These are phyloP conservation scores for Entelurus aequoreus DNA, from an alignment of 2,113 vertebrate species.

Conservation along the genomic window DNA sequence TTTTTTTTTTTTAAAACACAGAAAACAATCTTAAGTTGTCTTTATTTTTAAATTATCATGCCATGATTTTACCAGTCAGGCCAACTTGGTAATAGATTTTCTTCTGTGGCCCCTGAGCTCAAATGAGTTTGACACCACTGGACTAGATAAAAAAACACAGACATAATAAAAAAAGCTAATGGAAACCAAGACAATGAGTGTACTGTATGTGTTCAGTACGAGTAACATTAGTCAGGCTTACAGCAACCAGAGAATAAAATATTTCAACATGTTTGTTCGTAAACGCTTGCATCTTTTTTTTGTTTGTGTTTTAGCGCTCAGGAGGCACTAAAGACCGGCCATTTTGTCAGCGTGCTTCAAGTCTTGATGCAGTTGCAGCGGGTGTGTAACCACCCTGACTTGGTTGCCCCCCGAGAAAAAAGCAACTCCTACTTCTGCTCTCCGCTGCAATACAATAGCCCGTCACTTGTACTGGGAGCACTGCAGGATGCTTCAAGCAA, in stretches of 20 bases:
- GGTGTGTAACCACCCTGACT: conserved; percentile 89
- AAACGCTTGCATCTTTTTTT: conserved; percentile 9
- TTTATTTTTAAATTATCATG: too few species aligned
- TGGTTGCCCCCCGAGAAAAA: conserved; percentile 78
- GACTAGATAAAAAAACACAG: too few species aligned
- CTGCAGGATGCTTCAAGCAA: conserved; percentile 74
- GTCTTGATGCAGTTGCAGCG: conserved; percentile 87
- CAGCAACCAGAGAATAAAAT: background rate
- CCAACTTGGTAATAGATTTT: too few species aligned
- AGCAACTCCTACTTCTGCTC: conserved; percentile 74
- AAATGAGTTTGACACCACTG: too few species aligned
- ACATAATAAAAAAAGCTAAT: too few species aligned
- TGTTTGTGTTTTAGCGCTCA: conserved; percentile 70
- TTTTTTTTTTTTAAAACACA: too few species aligned
- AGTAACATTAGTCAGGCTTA: background rate
- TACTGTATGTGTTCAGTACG: background rate
- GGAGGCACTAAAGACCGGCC: conserved; percentile 87
- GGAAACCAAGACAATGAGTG: too few species aligned
- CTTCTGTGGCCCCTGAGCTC: too few species aligned
- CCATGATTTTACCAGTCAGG: too few species aligned
- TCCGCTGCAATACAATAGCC: conserved; percentile 73
- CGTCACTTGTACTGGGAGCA: conserved; percentile 80
- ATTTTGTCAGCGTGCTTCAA: conserved; percentile 89
- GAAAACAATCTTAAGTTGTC: too few species aligned
- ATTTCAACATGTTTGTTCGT: background rate